Evolutionary conservation across 2,888 invertebrate genomes (phyloP).

Genomic region (Dynastes hyllus): DNA sequence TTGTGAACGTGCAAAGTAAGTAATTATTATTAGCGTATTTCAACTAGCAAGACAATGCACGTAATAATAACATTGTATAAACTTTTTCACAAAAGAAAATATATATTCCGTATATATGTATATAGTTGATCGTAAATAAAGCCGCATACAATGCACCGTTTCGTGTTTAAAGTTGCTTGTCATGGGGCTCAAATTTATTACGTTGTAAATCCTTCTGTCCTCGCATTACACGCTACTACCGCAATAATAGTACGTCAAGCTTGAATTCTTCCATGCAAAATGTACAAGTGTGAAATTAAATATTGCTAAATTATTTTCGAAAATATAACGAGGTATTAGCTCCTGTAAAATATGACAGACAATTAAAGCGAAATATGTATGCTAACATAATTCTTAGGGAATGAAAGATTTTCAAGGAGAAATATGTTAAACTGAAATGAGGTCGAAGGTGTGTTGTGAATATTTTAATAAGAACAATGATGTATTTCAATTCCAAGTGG

Average conservation of each 20-base stretch:
- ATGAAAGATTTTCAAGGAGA: no score
- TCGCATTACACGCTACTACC: conserved; percentile 2
- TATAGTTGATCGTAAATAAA: conserved; percentile 37
- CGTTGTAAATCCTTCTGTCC: conserved; percentile 36
- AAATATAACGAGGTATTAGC: background rate
- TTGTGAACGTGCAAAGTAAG: background rate
- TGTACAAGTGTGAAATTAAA: conserved; percentile 18
- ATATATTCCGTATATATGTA: background rate
- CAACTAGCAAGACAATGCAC: background rate
- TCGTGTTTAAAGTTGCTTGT: conserved; percentile 40
- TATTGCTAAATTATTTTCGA: background rate
- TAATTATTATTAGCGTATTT: background rate
- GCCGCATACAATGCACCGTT: conserved; percentile 36
- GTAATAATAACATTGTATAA: background rate
- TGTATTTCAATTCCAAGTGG: no score
- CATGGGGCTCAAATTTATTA: conserved; percentile 37
- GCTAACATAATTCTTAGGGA: no score
- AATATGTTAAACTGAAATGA: no score
- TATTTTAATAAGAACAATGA: no score
- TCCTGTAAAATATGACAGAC: background rate
- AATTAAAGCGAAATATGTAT: no score
- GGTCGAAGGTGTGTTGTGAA: no score
- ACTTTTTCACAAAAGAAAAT: background rate
- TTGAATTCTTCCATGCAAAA: conserved; percentile 21
- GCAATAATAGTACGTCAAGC: conserved; percentile 34